Conservation (phyloP, 2,113 vertebrate genomes). For the Chloropsis cyanopogon region DNA sequence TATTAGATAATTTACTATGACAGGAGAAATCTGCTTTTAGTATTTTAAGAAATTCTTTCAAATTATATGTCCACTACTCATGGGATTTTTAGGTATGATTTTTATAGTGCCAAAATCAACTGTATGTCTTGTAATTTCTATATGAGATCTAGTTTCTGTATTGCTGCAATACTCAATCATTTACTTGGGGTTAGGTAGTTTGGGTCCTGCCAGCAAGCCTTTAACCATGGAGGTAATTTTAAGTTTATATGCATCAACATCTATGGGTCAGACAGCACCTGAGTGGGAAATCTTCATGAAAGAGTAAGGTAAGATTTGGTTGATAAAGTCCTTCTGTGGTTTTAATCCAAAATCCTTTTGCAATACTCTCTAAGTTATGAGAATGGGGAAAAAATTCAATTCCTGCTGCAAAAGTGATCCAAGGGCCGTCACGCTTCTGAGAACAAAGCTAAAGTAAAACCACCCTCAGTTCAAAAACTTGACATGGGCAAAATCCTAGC, state of each 20-base stretch:
- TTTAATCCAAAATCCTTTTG: conserved; percentile 34
- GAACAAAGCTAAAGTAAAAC: conserved; percentile 50
- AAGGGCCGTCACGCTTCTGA: neutral
- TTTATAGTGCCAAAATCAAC: neutral
- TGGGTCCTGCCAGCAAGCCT: neutral
- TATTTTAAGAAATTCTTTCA: neutral
- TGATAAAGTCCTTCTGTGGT: neutral
- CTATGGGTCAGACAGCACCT: neutral
- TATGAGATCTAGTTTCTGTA: neutral
- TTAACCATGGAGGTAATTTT: neutral
- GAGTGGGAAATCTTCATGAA: neutral
- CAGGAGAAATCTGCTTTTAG: neutral
- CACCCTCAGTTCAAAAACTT: conserved; percentile 42
- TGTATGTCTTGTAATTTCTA: neutral
- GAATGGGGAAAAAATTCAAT: conserved; percentile 4
- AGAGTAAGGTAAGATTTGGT: neutral
- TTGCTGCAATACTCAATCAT: neutral
- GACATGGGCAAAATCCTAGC: conserved; percentile 14
- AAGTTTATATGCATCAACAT: neutral
- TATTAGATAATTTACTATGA: neutral
- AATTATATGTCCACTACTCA: neutral
- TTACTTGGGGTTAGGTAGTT: neutral
- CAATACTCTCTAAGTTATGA: neutral
- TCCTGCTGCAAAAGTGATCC: conserved; percentile 25
- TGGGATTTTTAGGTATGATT: neutral